Percentiles rank a stretch among this genome's conserved stretches.
phyloP scores from a whole-genome alignment of 2,888 invertebrate species.

The Holacanthella duospinosa region DNA sequence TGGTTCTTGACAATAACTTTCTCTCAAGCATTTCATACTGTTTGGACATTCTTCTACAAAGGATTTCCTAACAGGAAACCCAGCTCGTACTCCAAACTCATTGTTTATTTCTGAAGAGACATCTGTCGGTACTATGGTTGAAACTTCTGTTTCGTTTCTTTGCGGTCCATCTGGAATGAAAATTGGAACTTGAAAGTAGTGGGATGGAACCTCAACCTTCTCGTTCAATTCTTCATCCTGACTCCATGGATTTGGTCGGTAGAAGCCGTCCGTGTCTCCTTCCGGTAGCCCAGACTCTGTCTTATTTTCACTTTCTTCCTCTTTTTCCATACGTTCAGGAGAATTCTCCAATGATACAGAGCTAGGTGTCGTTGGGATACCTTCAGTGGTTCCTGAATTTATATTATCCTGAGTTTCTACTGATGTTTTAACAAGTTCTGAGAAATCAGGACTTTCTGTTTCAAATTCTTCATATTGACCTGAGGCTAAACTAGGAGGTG shows the following conservation, averaged over 20 bases:
- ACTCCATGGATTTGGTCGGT: not conserved
- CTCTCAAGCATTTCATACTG: conserved; percentile 19
- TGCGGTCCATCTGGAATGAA: conserved; percentile 8
- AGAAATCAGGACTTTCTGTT: no score
- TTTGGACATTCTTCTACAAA: conserved; percentile 12
- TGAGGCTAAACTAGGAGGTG: no score
- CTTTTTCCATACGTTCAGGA: not conserved
- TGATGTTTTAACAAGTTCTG: no score
- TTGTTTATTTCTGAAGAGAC: not conserved
- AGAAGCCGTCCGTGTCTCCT: not conserved
- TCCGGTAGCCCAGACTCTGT: not conserved
- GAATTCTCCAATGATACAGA: no score
- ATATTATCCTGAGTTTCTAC: no score
- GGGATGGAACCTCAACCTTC: conserved; percentile 13
- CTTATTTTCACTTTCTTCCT: not conserved
- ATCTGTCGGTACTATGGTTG: not conserved
- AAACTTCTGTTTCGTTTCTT: not conserved
- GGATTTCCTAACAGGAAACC: not conserved
- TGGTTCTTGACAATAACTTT: conserved; percentile 9
- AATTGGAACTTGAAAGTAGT: conserved; percentile 13
- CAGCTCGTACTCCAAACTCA: not conserved
- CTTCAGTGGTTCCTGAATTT: no score
- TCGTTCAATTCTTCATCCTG: not conserved
- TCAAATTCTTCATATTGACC: no score
- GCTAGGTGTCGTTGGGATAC: no score